Evolutionary conservation across 2,888 invertebrate species (phyloP).

Genomic region (Leptinotarsa peninsularis): DNA sequence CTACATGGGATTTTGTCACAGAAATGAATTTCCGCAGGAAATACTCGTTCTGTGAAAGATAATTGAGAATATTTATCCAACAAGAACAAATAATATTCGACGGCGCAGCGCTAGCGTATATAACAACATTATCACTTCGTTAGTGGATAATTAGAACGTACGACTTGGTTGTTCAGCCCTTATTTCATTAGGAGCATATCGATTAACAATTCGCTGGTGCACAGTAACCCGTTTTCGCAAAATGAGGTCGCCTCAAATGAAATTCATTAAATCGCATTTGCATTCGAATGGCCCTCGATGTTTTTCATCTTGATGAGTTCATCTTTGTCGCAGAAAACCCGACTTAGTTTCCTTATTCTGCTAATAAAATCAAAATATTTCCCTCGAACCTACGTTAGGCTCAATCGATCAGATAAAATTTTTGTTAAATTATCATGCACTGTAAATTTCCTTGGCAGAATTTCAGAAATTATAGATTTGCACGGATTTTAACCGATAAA

Average conservation of each 20-base stretch:
- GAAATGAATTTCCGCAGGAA: too few relatives aligned
- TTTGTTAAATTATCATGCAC: too few relatives aligned
- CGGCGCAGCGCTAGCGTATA: background rate
- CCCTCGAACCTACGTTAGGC: too few relatives aligned
- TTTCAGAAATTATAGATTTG: too few relatives aligned
- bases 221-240: slow-evolving; percentile 1
- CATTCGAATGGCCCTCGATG: slow-evolving; percentile 10
- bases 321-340: background rate
- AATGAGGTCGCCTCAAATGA: background rate
- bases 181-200: slow-evolving; percentile 24
- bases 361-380: too few relatives aligned
- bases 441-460: too few relatives aligned
- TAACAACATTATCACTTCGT: background rate
- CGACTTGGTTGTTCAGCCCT: background rate
- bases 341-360: too few relatives aligned
- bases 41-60: too few relatives aligned
- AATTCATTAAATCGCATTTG: background rate
- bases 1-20: too few relatives aligned
- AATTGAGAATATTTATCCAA: too few relatives aligned
- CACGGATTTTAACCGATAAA: too few relatives aligned
- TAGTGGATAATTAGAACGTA: background rate
- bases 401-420: too few relatives aligned
- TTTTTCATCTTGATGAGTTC: slow-evolving; percentile 7
- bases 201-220: slow-evolving; percentile 17
- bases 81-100: background rate